Evolutionary conservation across 2,113 vertebrate species (phyloP).

Genomic region (Cyanistes caeruleus): DNA sequence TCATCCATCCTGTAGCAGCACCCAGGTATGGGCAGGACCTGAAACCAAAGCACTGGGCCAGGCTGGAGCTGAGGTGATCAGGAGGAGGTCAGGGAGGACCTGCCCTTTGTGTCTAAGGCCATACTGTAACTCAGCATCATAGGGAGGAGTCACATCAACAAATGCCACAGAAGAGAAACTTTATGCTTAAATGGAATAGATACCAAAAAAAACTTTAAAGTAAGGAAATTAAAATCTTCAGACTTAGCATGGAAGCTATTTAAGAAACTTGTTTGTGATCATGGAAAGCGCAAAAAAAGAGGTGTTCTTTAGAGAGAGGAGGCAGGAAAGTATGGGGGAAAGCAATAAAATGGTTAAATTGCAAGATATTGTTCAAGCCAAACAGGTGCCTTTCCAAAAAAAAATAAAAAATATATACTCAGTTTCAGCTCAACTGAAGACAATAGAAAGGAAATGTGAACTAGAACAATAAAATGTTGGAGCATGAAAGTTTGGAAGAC

Average conservation of each 20-base stretch:
- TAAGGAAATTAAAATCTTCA: slow-evolving; percentile 50
- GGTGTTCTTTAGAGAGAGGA: not conserved
- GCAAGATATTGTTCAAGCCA: slow-evolving; percentile 17
- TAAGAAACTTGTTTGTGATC: not conserved
- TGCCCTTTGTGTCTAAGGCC: not conserved
- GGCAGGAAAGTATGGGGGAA: not conserved
- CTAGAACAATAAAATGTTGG: not conserved
- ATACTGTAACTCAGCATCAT: fast-evolving
- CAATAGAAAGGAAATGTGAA: not conserved
- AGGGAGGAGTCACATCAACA: not conserved
- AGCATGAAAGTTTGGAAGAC: not conserved
- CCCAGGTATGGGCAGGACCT: not conserved
- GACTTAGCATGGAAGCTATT: slow-evolving; percentile 37
- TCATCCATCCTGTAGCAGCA: not conserved
- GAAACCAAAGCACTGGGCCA: not conserved
- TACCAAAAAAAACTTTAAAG: slow-evolving; percentile 5
- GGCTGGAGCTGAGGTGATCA: not conserved
- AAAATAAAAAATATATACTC: not conserved
- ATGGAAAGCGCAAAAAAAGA: not conserved
- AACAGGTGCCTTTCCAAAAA: slow-evolving; percentile 27
- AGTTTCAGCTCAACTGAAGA: not conserved
- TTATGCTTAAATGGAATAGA: not conserved
- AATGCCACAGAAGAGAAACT: not conserved
- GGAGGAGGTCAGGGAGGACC: not conserved
- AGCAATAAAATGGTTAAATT: slow-evolving; percentile 15